Evolutionary conservation across 1,140 invertebrate genomes (phyloP).

Genomic region (Bicyclus anynana): DNA sequence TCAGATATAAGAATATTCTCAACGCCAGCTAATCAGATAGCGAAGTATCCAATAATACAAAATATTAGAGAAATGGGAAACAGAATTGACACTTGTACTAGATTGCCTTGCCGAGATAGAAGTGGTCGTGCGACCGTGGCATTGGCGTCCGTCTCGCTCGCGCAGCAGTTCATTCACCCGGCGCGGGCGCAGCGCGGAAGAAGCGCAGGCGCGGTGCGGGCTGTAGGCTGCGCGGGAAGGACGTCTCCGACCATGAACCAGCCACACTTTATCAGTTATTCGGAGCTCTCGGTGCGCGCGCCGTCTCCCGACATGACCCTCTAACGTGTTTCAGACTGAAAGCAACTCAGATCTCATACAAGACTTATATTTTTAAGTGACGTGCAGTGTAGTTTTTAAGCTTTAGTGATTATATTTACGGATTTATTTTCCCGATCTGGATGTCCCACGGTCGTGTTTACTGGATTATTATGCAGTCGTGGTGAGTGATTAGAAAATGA

Average conservation of each 20-base stretch:
- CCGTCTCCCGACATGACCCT: constrained; percentile 54
- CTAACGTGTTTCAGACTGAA: constrained; percentile 60
- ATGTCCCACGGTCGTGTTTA: constrained; percentile 39
- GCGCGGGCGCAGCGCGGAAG: constrained; percentile 53
- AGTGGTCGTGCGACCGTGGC: constrained; percentile 60
- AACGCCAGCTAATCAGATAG: too few relatives aligned
- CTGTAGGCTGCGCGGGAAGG: constrained; percentile 53
- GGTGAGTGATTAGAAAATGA: constrained; percentile 28
- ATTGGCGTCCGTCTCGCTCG: constrained; percentile 57
- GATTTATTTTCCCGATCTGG: constrained; percentile 58
- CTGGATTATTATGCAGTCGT: constrained; percentile 40
- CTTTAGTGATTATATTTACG: constrained; percentile 61
- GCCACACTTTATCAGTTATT: constrained; percentile 69
- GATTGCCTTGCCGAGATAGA: constrained; percentile 53
- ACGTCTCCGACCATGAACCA: constrained; percentile 68
- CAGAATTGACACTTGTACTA: constrained; percentile 53
- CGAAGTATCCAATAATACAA: background rate
- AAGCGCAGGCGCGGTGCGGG: constrained; percentile 54
- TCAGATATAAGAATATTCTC: too few relatives aligned
- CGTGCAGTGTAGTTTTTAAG: constrained; percentile 65
- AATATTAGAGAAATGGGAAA: constrained; percentile 31
- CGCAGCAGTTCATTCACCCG: constrained; percentile 71
- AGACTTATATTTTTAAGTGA: constrained; percentile 75
- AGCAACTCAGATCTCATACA: constrained; percentile 72
- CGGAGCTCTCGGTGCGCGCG: constrained; percentile 63